Base-by-base conservation (phyloP, 2,888 invertebrate genomes). In the Villa cingulata region DNA sequence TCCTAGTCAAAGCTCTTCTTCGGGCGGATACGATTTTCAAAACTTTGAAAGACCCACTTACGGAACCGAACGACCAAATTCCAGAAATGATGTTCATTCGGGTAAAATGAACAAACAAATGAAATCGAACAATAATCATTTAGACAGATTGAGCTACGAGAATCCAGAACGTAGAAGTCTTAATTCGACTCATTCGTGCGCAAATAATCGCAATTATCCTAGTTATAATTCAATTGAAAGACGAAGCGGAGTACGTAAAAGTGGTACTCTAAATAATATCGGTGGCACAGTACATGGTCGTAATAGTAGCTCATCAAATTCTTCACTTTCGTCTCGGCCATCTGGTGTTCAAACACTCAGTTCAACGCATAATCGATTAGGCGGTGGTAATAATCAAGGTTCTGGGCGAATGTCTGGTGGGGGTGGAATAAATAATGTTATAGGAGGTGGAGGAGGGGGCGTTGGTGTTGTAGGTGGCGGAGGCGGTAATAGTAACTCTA, bases 41-140 rank as follows among this genome's bases (percentile, higher is more conserved):
- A 74, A 74, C 52, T 74, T 76, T 53, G 82, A 83, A 55, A 71
- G 81, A 36, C 78, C 78, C 3, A 70, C 72, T 48, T 73, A 74
- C 52, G 41, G 46, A 27, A 37, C 38, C 18, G 45, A 51, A 14
- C 46, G 50, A 10, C 42, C 49, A 12, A 49, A 16, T 41, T 48
- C 45, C 1, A 58, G 57, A 10, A 57, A 54, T 39, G 51, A 50
- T 4, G 47, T 39, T 12, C 17, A 38, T 15, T 3, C 14, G 15
- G 5, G 6, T 4, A 51, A 51, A 37, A 48, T 46, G 14, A 41
- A 40, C 39, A 49, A 48, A 19, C 43, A 46, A 20, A 36, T 49
- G 12, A 45, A 49, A 19, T 37, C 46, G 14, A 12, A 9, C 4
- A 32, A 37, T 17, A 43, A 19, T 20, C 37, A 57, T 43, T 51